Evolutionary conservation across 1,140 invertebrate species (phyloP).

Genomic region (Cheumatopsyche charites): DNA sequence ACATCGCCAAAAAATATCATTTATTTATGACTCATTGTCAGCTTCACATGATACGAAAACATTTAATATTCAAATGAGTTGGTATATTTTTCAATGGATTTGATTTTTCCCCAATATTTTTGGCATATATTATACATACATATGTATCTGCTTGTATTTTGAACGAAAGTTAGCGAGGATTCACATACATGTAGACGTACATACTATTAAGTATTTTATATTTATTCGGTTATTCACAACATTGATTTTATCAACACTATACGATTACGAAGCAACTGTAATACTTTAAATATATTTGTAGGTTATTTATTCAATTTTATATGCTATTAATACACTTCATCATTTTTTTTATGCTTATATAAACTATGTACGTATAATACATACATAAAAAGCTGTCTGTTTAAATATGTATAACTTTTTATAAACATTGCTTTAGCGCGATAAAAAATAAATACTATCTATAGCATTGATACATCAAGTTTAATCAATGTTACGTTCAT

Average conservation of each 20-base stretch:
- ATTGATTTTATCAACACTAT: neutral
- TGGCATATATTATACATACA: neutral
- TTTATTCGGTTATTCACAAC: neutral
- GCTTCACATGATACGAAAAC: too few species aligned
- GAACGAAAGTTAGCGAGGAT: neutral
- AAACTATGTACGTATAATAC: neutral
- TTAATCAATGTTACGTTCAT: conserved; percentile 16
- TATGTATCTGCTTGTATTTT: neutral
- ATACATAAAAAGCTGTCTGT: neutral
- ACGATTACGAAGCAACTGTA: neutral
- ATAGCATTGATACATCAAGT: conserved; percentile 11
- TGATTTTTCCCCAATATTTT: neutral
- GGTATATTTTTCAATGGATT: neutral
- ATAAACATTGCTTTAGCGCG: conserved; percentile 32
- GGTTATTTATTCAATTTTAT: conserved; percentile 21
- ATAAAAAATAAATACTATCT: neutral
- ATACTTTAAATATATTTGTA: neutral
- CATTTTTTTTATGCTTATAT: conserved; percentile 9
- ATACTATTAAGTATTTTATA: neutral
- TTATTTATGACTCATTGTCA: too few species aligned
- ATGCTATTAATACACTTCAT: conserved; percentile 28
- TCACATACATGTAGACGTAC: neutral
- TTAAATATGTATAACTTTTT: conserved; percentile 16
- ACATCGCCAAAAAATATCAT: too few species aligned
- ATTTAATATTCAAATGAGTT: neutral